These are phyloP conservation scores for Mimachlamys varia DNA, from an alignment of 2,888 invertebrate species.

Conservation along the genomic window DNA sequence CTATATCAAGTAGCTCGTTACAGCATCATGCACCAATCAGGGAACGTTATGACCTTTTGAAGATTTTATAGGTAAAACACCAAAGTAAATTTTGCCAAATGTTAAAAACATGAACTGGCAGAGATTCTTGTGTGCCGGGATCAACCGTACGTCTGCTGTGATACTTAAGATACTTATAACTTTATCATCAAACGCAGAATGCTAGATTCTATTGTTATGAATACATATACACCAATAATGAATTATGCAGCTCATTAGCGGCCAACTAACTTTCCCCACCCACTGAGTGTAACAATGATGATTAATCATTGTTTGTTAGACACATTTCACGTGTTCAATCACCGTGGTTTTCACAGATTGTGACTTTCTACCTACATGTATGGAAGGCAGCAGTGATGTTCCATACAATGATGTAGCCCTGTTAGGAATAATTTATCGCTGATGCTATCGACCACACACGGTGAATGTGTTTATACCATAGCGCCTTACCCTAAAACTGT, in stretches of 20 bases:
- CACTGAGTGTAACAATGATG: not conserved
- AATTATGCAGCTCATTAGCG: not conserved
- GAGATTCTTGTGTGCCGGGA: not conserved
- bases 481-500: not conserved
- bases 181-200: too few species aligned
- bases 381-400: not conserved
- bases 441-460: not conserved
- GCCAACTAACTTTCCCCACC: not conserved
- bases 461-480: not conserved
- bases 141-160: not conserved
- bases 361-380: not conserved
- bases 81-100: conserved; percentile 17
- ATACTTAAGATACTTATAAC: not conserved
- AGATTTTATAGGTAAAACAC: conserved; percentile 21
- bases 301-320: conserved; percentile 1
- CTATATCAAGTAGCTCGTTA: not conserved
- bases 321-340: not conserved
- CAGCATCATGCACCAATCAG: not conserved
- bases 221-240: not conserved
- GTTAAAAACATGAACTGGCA: not conserved
- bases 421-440: conserved; percentile 4
- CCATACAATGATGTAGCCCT: not conserved
- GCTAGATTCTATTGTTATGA: not conserved
- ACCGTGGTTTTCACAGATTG: not conserved
- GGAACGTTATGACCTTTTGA: not conserved